Conservation (phyloP, 2,888 invertebrate genomes). For the Drosophila sordidula region DNA sequence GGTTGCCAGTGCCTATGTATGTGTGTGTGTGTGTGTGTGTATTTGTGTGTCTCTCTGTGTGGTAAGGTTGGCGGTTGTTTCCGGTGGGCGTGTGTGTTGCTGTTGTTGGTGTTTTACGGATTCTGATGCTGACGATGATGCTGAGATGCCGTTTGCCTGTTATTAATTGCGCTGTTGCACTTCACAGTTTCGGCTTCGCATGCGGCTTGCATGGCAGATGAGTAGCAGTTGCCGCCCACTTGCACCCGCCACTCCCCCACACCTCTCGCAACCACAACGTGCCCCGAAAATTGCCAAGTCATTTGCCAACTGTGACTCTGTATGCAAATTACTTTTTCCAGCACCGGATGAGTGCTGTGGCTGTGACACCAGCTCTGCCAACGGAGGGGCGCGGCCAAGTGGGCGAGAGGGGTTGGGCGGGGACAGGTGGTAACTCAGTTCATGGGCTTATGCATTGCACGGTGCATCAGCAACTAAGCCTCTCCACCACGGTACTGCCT, state of each 20-base stretch:
- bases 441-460: slow-evolving; percentile 46
- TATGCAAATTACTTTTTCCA: slow-evolving; percentile 65
- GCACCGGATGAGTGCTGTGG: slow-evolving; percentile 49
- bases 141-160: slow-evolving; percentile 60
- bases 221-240: slow-evolving; percentile 10
- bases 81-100: slow-evolving; percentile 10
- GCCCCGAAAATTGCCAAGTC: slow-evolving; percentile 59
- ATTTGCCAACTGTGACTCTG: slow-evolving; percentile 67
- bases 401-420: neutral
- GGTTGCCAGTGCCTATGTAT: slow-evolving; percentile 5
- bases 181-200: slow-evolving; percentile 56
- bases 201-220: slow-evolving; percentile 54
- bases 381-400: too few species aligned
- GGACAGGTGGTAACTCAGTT: slow-evolving; percentile 5
- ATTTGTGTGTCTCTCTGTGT: slow-evolving; percentile 2
- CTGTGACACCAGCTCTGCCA: slow-evolving; percentile 13
- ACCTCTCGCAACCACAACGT: neutral
- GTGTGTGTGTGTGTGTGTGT: neutral
- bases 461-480: slow-evolving; percentile 24
- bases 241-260: neutral
- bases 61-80: slow-evolving; percentile 16
- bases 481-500: too few species aligned
- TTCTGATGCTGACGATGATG: slow-evolving; percentile 30
- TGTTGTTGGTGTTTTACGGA: slow-evolving; percentile 17
- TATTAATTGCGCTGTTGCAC: slow-evolving; percentile 71